Percentiles rank a stretch among this genome's conserved stretches.
phyloP scores from a whole-genome alignment of 2,888 invertebrate species.

The Pandemis heparana region DNA sequence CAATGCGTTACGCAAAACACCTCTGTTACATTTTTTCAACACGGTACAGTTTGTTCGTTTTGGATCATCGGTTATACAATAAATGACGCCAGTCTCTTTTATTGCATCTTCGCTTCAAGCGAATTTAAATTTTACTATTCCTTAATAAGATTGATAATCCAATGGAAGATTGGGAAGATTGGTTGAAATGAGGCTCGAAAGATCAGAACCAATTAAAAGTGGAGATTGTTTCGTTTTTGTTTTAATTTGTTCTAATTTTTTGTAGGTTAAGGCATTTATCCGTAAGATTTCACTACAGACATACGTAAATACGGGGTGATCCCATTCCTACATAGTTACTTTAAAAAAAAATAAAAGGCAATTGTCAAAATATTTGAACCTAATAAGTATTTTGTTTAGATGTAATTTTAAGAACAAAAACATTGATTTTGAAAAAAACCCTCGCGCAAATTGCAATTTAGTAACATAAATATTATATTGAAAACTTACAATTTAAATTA shows the following conservation, averaged over 20 bases:
- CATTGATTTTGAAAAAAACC: too few relatives aligned
- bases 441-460: too few relatives aligned
- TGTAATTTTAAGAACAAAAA: too few relatives aligned
- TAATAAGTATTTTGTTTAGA: too few relatives aligned
- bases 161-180: background rate
- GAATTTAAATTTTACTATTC: background rate
- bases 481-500: too few relatives aligned
- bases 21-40: slow-evolving; percentile 17
- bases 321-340: too few relatives aligned
- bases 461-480: too few relatives aligned
- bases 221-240: slow-evolving; percentile 21
- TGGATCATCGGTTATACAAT: slow-evolving; percentile 36
- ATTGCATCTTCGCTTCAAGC: background rate
- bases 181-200: background rate
- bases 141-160: background rate
- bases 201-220: slow-evolving; percentile 9
- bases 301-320: background rate
- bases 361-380: too few relatives aligned
- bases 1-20: slow-evolving; percentile 27
- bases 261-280: background rate
- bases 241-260: slow-evolving; percentile 28
- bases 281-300: too few relatives aligned
- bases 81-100: slow-evolving; percentile 15
- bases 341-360: too few relatives aligned
- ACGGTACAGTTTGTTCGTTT: slow-evolving; percentile 24